Base-by-base conservation (phyloP, 1,140 invertebrate species). In the Neocloeon triangulifer region DNA sequence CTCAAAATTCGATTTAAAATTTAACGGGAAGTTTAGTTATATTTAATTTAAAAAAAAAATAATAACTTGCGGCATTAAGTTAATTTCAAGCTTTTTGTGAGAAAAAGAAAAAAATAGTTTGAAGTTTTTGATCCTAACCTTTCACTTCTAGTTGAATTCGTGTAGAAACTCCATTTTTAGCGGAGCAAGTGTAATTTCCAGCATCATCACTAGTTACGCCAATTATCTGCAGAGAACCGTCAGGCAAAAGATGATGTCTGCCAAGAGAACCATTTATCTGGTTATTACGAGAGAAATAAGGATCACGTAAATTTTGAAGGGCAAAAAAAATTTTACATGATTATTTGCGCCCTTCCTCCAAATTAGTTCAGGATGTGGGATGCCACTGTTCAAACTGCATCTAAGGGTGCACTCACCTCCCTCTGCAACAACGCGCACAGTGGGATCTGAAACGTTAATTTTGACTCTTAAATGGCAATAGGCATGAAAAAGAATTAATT, bases 111-210 rank as follows among this genome's bases (percentile, higher is more conserved):
- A 5, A n/a, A n/a, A n/a, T n/a, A n/a, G n/a, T n/a, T n/a, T n/a
- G n/a, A n/a, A n/a, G n/a, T n/a, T n/a, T n/a, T n/a, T 27, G n/a
- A n/a, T n/a, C n/a, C 47, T 47, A 61, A 80, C 76, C 75, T 52
- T 60, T 63, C 8, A 86, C 67, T 31, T 68, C 59, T 2, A 86
- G 53, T 28, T 59, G 57, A 33, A 79, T 66, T 47, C 78, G 67
- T 21, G 56, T 49, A 1, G 74, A 76, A 15, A 80, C 53, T 7
- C 66, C 66, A 51, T 89, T 91, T 43, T 76, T 67, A 9, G 80
- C 85, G 1, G 71, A 62, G 45, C 85, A 91, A 22, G 76, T 67
- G 46, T 89, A 92, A 6, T 67, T 63, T 17, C 84, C 85, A 23
- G 69, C 64, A 51, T 91, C 85, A 32, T 72, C 68, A 35, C 66